Base-by-base conservation (phyloP, 2,797 vertebrate species). In the Periophthalmus magnuspinnatus region DNA sequence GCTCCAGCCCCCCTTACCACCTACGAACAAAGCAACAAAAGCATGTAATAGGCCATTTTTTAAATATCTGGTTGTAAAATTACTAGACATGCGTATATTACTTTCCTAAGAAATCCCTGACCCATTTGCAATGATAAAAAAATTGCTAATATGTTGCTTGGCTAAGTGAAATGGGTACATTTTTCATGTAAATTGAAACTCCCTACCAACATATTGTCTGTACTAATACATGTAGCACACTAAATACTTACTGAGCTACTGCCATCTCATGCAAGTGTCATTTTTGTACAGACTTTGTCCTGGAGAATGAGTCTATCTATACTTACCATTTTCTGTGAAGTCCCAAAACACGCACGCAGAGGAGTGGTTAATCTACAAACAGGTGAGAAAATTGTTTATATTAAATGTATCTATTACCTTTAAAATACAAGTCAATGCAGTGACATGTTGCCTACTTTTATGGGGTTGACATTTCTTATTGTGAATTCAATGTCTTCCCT, bases 341-440 rank as follows among this genome's bases (percentile, higher is more conserved):
- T 98, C 92, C 97, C 97, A 99, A 84, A 95, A 99, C 45, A 90
- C 96, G 86, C 97, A 99, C 60, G 85, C 91, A 50, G 93, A 87
- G 17, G 67, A 74, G 69, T 74, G 78, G 70, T 92, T 91, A 63
- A 77, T 79, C 96, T 98, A 82, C 14, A 0, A 61, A 1, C 24
- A 45, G 5, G 14, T 48, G 33, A 3, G 38, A 55, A 38, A 28
- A 47, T 16, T 10, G 8, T 22, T 41, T 2, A 24, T 22, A 22
- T 48, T 48, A 47, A 32, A 45, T 63, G 11, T 7, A 24, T 65
- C 6, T 4, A 24, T 17, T 32, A 14, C 19, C 11, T 21, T 38
- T 33, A 28, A 7, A 16, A 36, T 36, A n/a, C 24, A 60, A 19
- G 8, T 19, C n/a, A 41, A 5, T 36, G 10, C 9, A 2, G 6